phyloP scores from a whole-genome alignment of 2,113 vertebrate species.

The Lepisosteus osseus region DNA sequence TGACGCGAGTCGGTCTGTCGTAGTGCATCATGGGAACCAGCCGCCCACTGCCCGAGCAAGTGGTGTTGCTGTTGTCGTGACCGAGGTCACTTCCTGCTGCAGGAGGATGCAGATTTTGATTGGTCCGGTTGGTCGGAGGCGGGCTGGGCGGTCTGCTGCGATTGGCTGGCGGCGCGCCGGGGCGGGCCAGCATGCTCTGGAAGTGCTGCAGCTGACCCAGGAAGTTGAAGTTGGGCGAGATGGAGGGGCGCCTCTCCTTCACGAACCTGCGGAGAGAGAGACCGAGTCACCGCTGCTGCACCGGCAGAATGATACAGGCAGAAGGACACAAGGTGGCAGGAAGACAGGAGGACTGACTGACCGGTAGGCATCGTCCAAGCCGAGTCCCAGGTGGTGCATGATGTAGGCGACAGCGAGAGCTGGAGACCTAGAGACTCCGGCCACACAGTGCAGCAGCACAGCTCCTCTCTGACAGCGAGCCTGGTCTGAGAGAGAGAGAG shows the following conservation, averaged over 20 bases:
- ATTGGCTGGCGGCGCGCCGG: constrained; percentile 26
- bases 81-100: no score
- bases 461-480: constrained; percentile 62
- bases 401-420: constrained; percentile 73
- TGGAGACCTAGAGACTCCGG: constrained; percentile 73
- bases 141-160: neutral
- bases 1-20: no score
- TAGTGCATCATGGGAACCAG: no score
- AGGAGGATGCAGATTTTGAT: no score
- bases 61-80: no score
- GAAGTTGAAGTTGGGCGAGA: constrained; percentile 80
- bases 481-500: constrained; percentile 46
- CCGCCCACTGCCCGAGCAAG: no score
- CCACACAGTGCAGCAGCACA: constrained; percentile 72
- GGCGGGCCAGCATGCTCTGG: constrained; percentile 55
- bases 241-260: constrained; percentile 72
- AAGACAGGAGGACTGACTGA: constrained; percentile 17
- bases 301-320: neutral
- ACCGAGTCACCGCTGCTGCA: neutral
- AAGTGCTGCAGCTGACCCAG: constrained; percentile 74
- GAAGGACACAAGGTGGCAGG: neutral
- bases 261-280: constrained; percentile 59
- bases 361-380: constrained; percentile 75
- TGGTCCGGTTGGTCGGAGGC: no score
- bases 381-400: constrained; percentile 67